Conservation (phyloP, 1,140 invertebrate species). For the Drosophila triauraria region DNA sequence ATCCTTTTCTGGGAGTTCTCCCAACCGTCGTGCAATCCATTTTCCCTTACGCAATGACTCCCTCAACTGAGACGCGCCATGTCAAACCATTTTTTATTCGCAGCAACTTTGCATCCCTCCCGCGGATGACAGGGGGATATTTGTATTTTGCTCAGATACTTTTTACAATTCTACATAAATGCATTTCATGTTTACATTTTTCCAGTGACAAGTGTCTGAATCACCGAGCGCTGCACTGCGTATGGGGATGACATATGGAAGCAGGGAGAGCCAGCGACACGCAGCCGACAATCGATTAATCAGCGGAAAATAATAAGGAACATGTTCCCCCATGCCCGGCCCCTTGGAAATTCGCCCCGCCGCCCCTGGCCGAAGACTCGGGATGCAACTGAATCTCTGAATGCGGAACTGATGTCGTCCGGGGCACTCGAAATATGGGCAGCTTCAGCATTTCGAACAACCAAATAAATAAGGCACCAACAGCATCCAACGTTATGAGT, state of each 20-base stretch:
- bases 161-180: constrained; percentile 76
- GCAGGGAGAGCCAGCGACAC: constrained; percentile 75
- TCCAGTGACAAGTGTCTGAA: constrained; percentile 82
- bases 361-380: neutral
- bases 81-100: constrained; percentile 46
- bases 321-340: constrained; percentile 48
- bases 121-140: constrained; percentile 26
- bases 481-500: constrained; percentile 45
- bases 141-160: constrained; percentile 49
- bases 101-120: constrained; percentile 41
- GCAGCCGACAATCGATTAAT: constrained; percentile 83
- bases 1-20: neutral
- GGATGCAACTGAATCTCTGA: constrained; percentile 66
- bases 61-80: constrained; percentile 46
- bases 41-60: constrained; percentile 29
- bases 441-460: constrained; percentile 71
- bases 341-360: constrained; percentile 8
- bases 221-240: constrained; percentile 60
- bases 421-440: constrained; percentile 60
- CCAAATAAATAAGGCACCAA: constrained; percentile 66
- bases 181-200: constrained; percentile 83
- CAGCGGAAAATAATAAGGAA: constrained; percentile 82
- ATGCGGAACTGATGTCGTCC: constrained; percentile 70
- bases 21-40: constrained; percentile 4
- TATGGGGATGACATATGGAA: constrained; percentile 74